Conservation (phyloP, 2,113 vertebrate genomes). For the Rhinoderma darwinii region DNA sequence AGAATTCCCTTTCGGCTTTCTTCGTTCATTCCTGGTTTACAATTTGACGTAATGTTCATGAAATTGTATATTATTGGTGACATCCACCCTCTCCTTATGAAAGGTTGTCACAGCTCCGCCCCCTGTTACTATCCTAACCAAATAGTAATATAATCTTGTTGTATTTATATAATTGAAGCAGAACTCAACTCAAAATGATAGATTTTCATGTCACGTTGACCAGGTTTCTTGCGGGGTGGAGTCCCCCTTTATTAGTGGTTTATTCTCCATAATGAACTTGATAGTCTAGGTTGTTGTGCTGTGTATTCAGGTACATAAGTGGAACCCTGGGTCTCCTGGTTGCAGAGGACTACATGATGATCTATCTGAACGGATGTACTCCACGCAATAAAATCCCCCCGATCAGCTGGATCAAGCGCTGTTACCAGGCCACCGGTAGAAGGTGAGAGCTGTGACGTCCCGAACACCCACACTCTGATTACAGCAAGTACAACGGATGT, state of each 20-base stretch:
- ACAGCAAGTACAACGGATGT: too few relatives aligned
- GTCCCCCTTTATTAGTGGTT: neutral
- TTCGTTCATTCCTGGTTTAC: too few relatives aligned
- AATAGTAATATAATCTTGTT: neutral
- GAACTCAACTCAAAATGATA: neutral
- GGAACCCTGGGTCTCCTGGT: constrained; percentile 83
- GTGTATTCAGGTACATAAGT: constrained; percentile 77
- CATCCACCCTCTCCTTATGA: neutral
- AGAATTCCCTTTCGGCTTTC: neutral
- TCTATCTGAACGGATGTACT: constrained; percentile 79
- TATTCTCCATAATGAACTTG: too few relatives aligned
- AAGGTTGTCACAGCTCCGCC: neutral
- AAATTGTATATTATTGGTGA: too few relatives aligned
- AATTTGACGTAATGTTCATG: too few relatives aligned
- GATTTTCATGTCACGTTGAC: neutral
- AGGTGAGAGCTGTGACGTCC: constrained; percentile 65
- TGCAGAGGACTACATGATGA: constrained; percentile 80
- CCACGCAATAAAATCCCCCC: constrained; percentile 76
- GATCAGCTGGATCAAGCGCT: constrained; percentile 80
- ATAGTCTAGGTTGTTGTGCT: neutral
- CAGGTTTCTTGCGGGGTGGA: neutral
- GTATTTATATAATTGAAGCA: neutral
- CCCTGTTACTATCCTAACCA: neutral
- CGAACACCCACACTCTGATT: neutral
- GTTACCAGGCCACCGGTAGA: constrained; percentile 78